phyloP scores from a whole-genome alignment of 2,888 invertebrate genomes.

The Cheilosia variabilis region DNA sequence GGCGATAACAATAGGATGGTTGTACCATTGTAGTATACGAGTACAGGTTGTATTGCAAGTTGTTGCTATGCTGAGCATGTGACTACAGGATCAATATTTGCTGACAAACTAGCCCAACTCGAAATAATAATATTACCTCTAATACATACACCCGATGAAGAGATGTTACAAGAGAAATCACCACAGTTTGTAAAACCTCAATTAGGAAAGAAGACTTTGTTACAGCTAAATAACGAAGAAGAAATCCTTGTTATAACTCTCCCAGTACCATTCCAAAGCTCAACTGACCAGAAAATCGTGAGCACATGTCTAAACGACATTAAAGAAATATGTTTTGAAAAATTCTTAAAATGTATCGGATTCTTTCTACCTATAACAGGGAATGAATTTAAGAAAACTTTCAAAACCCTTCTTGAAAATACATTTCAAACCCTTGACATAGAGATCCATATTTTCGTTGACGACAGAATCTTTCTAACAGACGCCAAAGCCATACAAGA shows the following conservation, averaged over 20 bases:
- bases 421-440: background rate
- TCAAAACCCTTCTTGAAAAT: conserved; percentile 7
- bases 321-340: background rate
- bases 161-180: background rate
- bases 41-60: too few species aligned
- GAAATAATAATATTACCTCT: conserved; percentile 7
- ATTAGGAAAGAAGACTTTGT: background rate
- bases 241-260: background rate
- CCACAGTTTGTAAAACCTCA: background rate
- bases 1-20: too few species aligned
- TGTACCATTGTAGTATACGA: too few species aligned
- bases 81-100: background rate
- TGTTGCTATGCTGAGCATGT: too few species aligned
- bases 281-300: background rate
- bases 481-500: conserved; percentile 13
- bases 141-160: conserved; percentile 2
- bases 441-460: background rate
- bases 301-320: conserved; percentile 3
- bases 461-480: background rate
- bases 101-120: background rate
- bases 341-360: background rate
- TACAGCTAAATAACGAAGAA: background rate
- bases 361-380: background rate
- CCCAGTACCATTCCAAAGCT: background rate
- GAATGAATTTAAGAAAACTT: background rate